Evolutionary conservation across 2,797 vertebrate species (phyloP).

Genomic region (Galagoides demidoff): DNA sequence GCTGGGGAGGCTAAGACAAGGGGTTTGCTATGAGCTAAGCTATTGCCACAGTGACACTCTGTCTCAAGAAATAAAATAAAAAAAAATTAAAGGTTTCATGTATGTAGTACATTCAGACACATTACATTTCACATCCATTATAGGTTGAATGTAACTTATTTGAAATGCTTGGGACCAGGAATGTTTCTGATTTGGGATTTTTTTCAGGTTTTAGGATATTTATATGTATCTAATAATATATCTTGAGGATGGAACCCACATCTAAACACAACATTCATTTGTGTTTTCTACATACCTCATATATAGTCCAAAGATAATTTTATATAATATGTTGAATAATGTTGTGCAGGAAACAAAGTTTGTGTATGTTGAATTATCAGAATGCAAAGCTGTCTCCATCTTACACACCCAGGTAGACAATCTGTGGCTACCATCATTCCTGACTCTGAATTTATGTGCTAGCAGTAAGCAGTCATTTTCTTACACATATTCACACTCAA

Average conservation of each 20-base stretch:
- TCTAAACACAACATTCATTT: not conserved
- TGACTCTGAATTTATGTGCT: not conserved
- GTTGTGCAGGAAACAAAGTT: not conserved
- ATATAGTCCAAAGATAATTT: not conserved
- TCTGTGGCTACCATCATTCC: not conserved
- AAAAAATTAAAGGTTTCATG: constrained; percentile 15
- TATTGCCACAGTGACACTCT: too few relatives aligned
- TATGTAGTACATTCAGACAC: not conserved
- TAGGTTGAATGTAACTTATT: not conserved
- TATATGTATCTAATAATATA: not conserved
- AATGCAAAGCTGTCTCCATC: not conserved
- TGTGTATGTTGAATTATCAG: not conserved
- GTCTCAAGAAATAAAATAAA: not conserved
- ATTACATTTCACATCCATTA: not conserved
- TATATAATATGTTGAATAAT: not conserved
- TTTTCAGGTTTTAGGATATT: not conserved
- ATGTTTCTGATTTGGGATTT: not conserved
- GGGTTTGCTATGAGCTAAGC: too few relatives aligned
- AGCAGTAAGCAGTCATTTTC: not conserved
- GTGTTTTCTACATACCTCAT: not conserved
- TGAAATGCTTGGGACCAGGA: not conserved
- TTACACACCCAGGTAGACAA: not conserved
- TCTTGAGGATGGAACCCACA: not conserved
- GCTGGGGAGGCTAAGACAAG: too few relatives aligned
- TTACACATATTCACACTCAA: not conserved